Evolutionary conservation across 1,140 invertebrate genomes (phyloP).

Genomic region (Drosophila lini): DNA sequence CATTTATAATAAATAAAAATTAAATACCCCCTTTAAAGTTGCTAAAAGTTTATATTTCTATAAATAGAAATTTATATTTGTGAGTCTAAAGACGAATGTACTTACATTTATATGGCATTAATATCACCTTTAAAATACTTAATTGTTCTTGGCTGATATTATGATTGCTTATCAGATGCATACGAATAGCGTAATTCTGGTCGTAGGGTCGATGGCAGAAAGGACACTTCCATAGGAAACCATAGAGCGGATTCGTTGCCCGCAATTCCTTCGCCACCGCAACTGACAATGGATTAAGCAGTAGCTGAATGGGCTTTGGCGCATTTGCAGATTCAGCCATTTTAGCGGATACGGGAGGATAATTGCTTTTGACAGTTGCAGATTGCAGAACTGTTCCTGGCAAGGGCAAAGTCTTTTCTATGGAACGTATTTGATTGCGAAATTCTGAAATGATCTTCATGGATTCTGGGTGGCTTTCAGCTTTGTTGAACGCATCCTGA

Average conservation of each 20-base stretch:
- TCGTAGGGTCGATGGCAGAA: conserved; percentile 39
- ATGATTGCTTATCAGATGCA: conserved; percentile 43
- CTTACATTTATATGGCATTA: conserved; percentile 44
- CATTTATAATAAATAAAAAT: too few relatives aligned
- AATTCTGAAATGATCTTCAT: conserved; percentile 65
- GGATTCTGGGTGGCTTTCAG: conserved; percentile 65
- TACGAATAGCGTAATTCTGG: conserved; percentile 35
- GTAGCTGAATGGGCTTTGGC: conserved; percentile 14
- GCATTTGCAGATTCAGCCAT: background rate
- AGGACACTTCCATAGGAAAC: conserved; percentile 59
- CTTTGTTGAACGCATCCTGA: conserved; percentile 33
- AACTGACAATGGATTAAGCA: background rate
- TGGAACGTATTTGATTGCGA: conserved; percentile 65
- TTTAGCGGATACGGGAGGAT: background rate
- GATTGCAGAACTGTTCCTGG: conserved; percentile 63
- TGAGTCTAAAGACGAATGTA: background rate
- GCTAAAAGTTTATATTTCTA: too few relatives aligned
- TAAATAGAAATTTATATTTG: too few relatives aligned
- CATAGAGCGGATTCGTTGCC: conserved; percentile 19
- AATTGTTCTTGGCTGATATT: conserved; percentile 13
- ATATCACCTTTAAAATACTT: conserved; percentile 17
- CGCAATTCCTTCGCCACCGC: conserved; percentile 28
- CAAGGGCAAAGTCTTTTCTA: conserved; percentile 61
- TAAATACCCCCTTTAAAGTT: too few relatives aligned
- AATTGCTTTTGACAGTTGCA: background rate